Evolutionary conservation across 2,113 vertebrate genomes (phyloP), one percentile per base, ranked within the genome.

Genomic region (Trichechus manatus): DNA sequence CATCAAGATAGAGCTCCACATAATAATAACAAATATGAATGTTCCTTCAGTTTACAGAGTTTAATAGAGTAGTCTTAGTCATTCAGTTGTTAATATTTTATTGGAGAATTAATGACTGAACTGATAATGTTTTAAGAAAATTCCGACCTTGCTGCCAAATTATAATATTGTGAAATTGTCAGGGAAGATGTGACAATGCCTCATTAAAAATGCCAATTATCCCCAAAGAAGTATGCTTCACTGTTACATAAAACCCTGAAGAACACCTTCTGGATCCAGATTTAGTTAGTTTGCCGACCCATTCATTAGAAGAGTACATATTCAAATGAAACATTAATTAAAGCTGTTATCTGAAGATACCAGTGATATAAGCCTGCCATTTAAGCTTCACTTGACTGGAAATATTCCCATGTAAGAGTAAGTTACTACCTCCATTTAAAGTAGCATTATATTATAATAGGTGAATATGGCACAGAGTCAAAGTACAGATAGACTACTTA

Each of bases 241-340:
- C 47, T 90, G n/a, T 94, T 89, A 44, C 44, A 14, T 3, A 33
- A 80, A 64, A 82, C 82, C 44, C 19, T 53, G 44, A 17, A 88
- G 78, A 84, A 56, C 20, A 33, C 3, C 81, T 72, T 83, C 75
- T 74, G 59, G 77, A 83, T 83, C 42, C 25, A 77, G n/a, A 90
- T 63, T 84, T 81, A 59, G 20, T 61, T 89, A 84, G 10, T 70
- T 80, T 87, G 6, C 77, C 87, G 22, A 87, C 11, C 20, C 70
- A 42, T 78, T 72, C 27, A 27, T 53, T 82, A 82, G 31, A 96
- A 79, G 79, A 79, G 0, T 44, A 39, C 80, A 77, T 78, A 88
- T 31, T 50, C 85, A 93, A 91, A 42, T 83, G 64, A 80, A 91
- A 8, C 56, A 78, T 77, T n/a, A 88, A 50, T 95, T 77, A 23